phyloP scores from a whole-genome alignment of 2,888 invertebrate genomes.

The Stenolophus ochropezus region DNA sequence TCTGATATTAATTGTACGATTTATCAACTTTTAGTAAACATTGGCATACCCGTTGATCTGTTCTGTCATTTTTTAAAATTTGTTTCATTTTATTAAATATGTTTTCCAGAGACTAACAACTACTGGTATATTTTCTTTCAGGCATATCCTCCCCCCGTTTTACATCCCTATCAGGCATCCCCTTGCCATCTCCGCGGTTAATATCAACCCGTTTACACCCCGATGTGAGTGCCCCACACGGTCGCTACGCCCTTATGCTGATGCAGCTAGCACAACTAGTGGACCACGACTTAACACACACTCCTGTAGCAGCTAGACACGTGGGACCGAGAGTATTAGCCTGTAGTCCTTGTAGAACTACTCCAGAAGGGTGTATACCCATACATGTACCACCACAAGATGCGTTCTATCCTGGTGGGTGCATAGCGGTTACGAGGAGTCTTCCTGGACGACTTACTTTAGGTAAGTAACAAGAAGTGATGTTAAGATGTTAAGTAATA shows the following conservation, averaged over 20 bases:
- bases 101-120: no score
- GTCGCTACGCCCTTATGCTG: slow-evolving; percentile 77
- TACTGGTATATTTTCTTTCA: no score
- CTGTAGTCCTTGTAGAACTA: slow-evolving; percentile 74
- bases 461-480: slow-evolving; percentile 8
- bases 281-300: slow-evolving; percentile 81
- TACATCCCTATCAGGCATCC: slow-evolving; percentile 70
- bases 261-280: slow-evolving; percentile 86
- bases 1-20: no score
- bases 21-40: no score
- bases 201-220: slow-evolving; percentile 78
- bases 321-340: slow-evolving; percentile 72
- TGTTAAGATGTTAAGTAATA: no score
- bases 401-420: slow-evolving; percentile 74
- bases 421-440: slow-evolving; percentile 75
- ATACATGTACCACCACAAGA: slow-evolving; percentile 74
- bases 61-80: no score
- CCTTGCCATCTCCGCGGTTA: slow-evolving; percentile 78
- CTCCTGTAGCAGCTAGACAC: slow-evolving; percentile 74
- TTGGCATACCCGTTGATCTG: no score
- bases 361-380: slow-evolving; percentile 74
- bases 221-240: slow-evolving; percentile 77
- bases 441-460: slow-evolving; percentile 65
- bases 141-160: slow-evolving; percentile 70
- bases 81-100: no score